These are phyloP conservation scores for Tetranychus truncatus DNA, from an alignment of 2,888 invertebrate species.

Conservation along the genomic window DNA sequence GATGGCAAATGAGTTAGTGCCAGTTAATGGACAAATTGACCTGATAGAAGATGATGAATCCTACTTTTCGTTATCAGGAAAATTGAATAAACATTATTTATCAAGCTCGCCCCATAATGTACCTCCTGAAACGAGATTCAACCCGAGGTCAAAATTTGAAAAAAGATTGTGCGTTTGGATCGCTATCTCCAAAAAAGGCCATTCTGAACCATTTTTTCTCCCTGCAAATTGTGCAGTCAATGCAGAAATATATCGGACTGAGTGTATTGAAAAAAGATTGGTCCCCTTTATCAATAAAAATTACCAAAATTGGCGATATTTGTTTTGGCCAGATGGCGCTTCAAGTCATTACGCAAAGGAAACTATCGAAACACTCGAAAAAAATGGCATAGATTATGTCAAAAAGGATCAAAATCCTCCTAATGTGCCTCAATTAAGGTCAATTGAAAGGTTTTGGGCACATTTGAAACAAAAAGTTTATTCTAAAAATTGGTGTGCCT, in stretches of 20 bases:
- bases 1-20: not conserved
- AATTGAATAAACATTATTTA: not conserved
- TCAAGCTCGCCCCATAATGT: not conserved
- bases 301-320: not conserved
- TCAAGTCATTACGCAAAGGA: not conserved
- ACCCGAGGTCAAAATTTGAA: not conserved
- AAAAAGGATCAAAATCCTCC: not conserved
- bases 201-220: not conserved
- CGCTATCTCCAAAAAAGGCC: too few relatives aligned
- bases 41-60: not conserved
- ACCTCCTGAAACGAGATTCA: not conserved
- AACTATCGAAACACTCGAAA: not conserved
- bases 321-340: not conserved
- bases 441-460: not conserved
- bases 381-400: not conserved
- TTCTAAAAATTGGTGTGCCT: not conserved
- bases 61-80: not conserved
- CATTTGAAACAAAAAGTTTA: not conserved
- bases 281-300: not conserved
- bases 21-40: not conserved
- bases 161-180: not conserved
- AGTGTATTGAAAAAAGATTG: not conserved
- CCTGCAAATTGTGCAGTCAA: not conserved
- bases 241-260: not conserved
- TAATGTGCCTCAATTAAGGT: not conserved